These are phyloP conservation scores for Hybognathus amarus DNA, from an alignment of 2,797 vertebrate genomes.

Conservation along the genomic window DNA sequence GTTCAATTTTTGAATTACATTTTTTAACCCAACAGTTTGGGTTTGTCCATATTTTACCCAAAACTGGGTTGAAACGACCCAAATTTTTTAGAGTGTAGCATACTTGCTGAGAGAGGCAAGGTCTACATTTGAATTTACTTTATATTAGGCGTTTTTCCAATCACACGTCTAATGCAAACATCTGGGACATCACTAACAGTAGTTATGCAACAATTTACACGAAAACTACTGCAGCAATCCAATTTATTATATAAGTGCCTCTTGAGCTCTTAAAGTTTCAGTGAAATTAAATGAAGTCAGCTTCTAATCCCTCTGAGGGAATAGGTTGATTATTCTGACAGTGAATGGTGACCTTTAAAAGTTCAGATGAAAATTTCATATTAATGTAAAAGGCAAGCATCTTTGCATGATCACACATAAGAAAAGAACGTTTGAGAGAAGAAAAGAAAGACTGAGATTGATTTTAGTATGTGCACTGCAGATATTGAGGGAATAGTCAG, in stretches of 20 bases:
- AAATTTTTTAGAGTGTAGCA: too few relatives aligned
- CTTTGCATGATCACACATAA: neutral
- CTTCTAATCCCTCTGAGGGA: neutral
- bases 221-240: neutral
- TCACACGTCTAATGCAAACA: neutral
- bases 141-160: neutral
- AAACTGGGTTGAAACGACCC: too few relatives aligned
- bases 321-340: neutral
- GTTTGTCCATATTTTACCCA: too few relatives aligned
- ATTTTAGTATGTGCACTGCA: neutral
- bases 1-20: too few relatives aligned
- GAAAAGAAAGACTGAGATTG: neutral
- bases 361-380: neutral
- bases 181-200: neutral
- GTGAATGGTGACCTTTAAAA: constrained; percentile 7
- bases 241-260: neutral
- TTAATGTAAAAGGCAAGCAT: neutral
- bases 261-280: neutral
- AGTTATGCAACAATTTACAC: neutral
- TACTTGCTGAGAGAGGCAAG: too few relatives aligned
- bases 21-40: too few relatives aligned
- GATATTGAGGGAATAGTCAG: constrained; percentile 10
- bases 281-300: neutral
- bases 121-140: neutral
- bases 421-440: neutral